phyloP scores from a whole-genome alignment of 2,888 invertebrate genomes.

The Calephelis perditalis region DNA sequence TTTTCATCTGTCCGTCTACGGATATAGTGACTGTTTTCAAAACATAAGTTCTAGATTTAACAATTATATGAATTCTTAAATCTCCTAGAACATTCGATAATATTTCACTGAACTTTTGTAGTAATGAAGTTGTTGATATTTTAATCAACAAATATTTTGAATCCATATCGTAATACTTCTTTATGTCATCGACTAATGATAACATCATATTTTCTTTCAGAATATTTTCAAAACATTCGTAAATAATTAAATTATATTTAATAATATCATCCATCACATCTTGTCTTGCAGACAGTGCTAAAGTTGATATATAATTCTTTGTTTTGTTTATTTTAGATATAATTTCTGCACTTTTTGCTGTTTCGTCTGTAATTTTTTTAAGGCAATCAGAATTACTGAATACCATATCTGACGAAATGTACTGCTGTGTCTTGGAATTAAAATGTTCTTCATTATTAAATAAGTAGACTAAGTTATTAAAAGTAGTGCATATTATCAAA shows the following conservation, averaged over 20 bases:
- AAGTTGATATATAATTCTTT: slow-evolving; percentile 46
- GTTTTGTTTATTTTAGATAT: slow-evolving; percentile 44
- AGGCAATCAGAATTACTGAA: slow-evolving; percentile 47
- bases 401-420: slow-evolving; percentile 44
- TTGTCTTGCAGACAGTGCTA: slow-evolving; percentile 53
- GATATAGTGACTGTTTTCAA: slow-evolving; percentile 49
- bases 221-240: slow-evolving; percentile 51
- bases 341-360: slow-evolving; percentile 44
- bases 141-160: slow-evolving; percentile 44
- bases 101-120: slow-evolving; percentile 41
- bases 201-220: slow-evolving; percentile 37
- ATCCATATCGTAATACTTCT: slow-evolving; percentile 45
- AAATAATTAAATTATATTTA: slow-evolving; percentile 38
- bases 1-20: slow-evolving; percentile 42
- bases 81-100: slow-evolving; percentile 40
- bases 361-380: slow-evolving; percentile 44
- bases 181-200: slow-evolving; percentile 43
- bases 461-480: slow-evolving; percentile 46
- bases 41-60: slow-evolving; percentile 37
- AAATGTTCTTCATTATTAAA: slow-evolving; percentile 41
- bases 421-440: slow-evolving; percentile 37
- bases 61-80: slow-evolving; percentile 47
- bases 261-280: slow-evolving; percentile 52
- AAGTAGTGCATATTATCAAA: slow-evolving; percentile 56
- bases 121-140: slow-evolving; percentile 36